phyloP scores from a whole-genome alignment of 2,113 vertebrate genomes.

The Phyllostomus discolor region DNA sequence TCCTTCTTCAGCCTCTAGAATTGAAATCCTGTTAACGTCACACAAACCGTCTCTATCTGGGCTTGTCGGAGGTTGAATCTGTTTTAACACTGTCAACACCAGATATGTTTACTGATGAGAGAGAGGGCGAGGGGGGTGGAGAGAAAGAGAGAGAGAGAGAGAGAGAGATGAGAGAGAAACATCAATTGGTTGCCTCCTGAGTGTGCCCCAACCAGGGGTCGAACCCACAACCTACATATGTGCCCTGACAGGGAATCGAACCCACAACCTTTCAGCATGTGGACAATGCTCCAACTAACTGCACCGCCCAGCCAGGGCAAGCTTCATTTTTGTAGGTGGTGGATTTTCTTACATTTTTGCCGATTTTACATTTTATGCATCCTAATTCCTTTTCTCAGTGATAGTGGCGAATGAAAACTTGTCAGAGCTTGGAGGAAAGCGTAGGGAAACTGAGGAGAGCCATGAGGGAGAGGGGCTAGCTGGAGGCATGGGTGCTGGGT shows the following conservation, averaged over 20 bases:
- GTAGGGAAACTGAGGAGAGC: neutral
- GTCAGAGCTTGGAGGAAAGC: neutral
- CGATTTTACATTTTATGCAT: neutral
- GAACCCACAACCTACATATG: no score
- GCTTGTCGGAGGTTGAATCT: neutral
- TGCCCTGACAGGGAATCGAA: no score
- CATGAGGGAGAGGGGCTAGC: neutral
- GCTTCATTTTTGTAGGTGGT: neutral
- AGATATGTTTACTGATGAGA: no score
- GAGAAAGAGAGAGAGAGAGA: no score
- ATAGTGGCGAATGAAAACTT: neutral
- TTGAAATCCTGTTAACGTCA: neutral
- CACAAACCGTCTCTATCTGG: neutral
- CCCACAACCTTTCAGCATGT: no score
- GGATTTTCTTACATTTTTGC: neutral
- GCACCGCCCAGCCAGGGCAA: no score
- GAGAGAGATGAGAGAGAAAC: no score
- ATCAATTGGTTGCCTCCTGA: no score
- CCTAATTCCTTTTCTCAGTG: conserved; percentile 14
- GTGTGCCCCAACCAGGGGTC: no score
- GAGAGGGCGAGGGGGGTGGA: no score
- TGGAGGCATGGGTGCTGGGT: neutral
- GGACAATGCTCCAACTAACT: no score
- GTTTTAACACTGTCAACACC: neutral
- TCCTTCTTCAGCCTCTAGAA: neutral